A percentile compares a stretch with the other conserved stretches of the same genome.
These are phyloP conservation scores for Lasioglossum vierecki DNA, from an alignment of 2,888 invertebrate species.

Conservation along the genomic window DNA sequence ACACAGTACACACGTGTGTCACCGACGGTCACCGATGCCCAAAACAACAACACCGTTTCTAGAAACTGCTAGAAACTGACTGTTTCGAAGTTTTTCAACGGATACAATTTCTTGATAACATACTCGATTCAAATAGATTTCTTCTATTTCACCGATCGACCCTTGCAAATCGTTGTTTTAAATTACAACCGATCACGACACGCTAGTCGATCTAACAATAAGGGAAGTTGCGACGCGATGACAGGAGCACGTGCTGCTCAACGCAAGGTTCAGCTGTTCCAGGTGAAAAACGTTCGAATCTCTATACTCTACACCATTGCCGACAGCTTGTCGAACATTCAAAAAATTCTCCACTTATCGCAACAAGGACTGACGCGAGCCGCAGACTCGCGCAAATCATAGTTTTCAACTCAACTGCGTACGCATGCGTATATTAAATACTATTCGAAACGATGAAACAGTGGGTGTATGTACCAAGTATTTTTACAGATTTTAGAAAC, in stretches of 20 bases:
- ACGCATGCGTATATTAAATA: background rate
- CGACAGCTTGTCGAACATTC: constrained; percentile 32
- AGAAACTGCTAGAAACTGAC: background rate
- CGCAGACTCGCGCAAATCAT: background rate
- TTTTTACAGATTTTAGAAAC: too few relatives aligned
- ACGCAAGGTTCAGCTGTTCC: constrained; percentile 64
- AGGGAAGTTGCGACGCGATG: constrained; percentile 43
- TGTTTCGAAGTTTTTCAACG: background rate
- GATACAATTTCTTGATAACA: background rate
- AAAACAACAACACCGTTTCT: constrained; percentile 27
- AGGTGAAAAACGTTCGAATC: constrained; percentile 51
- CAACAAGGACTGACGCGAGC: background rate
- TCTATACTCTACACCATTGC: constrained; percentile 2
- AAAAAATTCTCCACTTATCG: constrained; percentile 26
- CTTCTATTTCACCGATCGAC: background rate
- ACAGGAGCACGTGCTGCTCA: constrained; percentile 54
- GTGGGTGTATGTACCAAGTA: too few relatives aligned
- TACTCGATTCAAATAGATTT: background rate
- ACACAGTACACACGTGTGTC: background rate
- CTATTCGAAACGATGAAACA: background rate
- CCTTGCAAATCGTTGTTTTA: background rate
- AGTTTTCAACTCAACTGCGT: background rate
- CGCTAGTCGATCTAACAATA: background rate
- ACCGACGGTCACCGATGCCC: constrained; percentile 3
- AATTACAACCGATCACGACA: background rate